Evolutionary conservation across 2,888 invertebrate genomes (phyloP).

Genomic region (Diarsia rubi): DNA sequence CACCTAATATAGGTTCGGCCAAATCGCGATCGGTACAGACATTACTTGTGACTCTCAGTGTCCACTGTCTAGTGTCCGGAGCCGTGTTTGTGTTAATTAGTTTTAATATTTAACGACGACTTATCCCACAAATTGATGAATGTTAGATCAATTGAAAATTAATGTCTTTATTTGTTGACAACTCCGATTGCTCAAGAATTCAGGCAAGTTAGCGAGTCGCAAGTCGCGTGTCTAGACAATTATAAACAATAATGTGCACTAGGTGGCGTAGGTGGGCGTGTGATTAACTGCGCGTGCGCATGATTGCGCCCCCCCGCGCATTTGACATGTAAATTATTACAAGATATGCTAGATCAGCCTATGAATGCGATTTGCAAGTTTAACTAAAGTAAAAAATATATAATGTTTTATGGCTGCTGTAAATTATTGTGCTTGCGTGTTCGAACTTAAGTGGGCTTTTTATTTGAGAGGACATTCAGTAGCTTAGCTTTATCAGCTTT

Average conservation of each 20-base stretch:
- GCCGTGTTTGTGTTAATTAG: neutral
- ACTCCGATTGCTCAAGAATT: conserved; percentile 12
- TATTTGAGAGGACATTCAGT: conserved; percentile 10
- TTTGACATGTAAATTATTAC: conserved; percentile 54
- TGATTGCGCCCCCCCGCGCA: conserved; percentile 43
- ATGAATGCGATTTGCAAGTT: conserved; percentile 62
- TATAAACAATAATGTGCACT: conserved; percentile 64
- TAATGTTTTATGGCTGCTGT: conserved; percentile 44
- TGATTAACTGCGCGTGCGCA: conserved; percentile 62
- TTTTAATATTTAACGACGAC: neutral
- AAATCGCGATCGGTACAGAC: neutral
- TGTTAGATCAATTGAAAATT: neutral
- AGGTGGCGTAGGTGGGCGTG: conserved; percentile 67
- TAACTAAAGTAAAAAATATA: conserved; percentile 56
- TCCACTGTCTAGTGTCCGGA: neutral
- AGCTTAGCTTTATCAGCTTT: neutral
- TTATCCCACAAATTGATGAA: neutral
- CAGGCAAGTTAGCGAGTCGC: conserved; percentile 44
- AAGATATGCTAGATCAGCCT: conserved; percentile 49
- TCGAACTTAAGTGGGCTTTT: conserved; percentile 8
- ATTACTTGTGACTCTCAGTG: neutral
- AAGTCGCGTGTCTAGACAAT: conserved; percentile 59
- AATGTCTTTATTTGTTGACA: neutral
- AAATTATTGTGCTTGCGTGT: conserved; percentile 45
- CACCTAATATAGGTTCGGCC: neutral